Base-by-base conservation (phyloP, 2,113 vertebrate species). In the Fulica atra region DNA sequence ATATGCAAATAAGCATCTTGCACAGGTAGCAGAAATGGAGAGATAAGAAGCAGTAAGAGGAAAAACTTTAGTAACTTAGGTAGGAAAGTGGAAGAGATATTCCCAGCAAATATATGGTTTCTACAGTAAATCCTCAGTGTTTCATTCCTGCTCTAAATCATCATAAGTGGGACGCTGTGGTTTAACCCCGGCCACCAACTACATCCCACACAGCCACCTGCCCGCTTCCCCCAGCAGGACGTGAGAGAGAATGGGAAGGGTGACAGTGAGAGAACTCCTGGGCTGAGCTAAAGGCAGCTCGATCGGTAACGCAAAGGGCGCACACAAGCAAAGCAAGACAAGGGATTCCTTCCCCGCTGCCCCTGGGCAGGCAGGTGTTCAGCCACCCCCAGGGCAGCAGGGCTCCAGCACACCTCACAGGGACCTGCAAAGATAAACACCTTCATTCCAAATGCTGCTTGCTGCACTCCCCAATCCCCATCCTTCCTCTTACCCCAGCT, bases 271-370 rank as follows among this genome's bases (percentile, higher is more conserved):
- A 13, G 7, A 11, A 24, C 48, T 21, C 25, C 13, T 28, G 68
- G 25, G 24, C 7, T 36, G 68, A 5, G 29, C 3, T 14, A 24
- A 7, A 36, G 42, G 15, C 44, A 48, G 46, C 4, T 38, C 2
- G 1, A 1, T 0, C 1, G 16, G 38, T 1, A 28, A 25, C 23
- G 68, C 18, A 2, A 29, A 12, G 31, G n/a, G 0, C 7, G 1
- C 7, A 2, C 16, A 0, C 24, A 4, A 5, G 8, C 7, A 9
- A 24, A 17, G n/a, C 24, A 2, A 10, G 18, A 3, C 12, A 6
- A 16, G 35, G 53, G 7, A 21, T 7, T 11, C 5, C 0, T 7
- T 24, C 11, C 0, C 14, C 4, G 0, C 42, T 15, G 8, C 20
- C 66, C 46, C 2, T 2, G 9, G 29, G 18, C 29, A 42, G 51